Conservation (phyloP, 2,888 invertebrate species). For the Diabrotica balteata region DNA sequence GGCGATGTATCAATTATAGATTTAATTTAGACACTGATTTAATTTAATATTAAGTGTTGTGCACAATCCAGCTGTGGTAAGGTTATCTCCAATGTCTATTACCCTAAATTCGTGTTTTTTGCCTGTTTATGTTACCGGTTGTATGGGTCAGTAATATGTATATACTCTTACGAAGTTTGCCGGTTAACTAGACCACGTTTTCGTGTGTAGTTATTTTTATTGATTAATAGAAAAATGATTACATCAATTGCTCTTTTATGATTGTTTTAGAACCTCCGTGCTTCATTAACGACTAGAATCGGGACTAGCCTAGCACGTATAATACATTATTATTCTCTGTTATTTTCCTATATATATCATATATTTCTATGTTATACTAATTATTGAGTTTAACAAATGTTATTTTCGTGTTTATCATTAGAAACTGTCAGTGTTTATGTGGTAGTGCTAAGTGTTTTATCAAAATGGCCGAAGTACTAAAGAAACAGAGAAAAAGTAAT, state of each 20-base stretch:
- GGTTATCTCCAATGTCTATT: conserved; percentile 34
- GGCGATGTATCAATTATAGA: not conserved
- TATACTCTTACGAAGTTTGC: not conserved
- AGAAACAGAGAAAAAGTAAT: conserved; percentile 50
- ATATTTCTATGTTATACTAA: too few relatives aligned
- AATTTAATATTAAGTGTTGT: conserved; percentile 7
- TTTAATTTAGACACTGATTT: conserved; percentile 8
- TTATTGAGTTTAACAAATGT: too few relatives aligned
- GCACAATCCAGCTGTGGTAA: conserved; percentile 21
- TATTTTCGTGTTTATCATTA: conserved; percentile 1
- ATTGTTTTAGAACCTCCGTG: conserved; percentile 39
- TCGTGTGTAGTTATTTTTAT: conserved; percentile 24
- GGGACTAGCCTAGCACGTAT: conserved; percentile 24
- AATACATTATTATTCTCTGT: too few relatives aligned
- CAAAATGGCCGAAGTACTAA: conserved; percentile 46
- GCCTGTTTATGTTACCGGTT: conserved; percentile 13
- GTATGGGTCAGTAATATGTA: not conserved
- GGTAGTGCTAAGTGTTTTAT: conserved; percentile 37
- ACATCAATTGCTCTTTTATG: conserved; percentile 16
- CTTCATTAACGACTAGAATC: conserved; percentile 23
- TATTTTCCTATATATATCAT: too few relatives aligned
- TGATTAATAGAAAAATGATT: conserved; percentile 22
- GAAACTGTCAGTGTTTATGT: conserved; percentile 6
- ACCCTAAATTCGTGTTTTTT: conserved; percentile 19
- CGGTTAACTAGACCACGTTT: conserved; percentile 11